A percentile compares a stretch with the other conserved stretches of the same genome.
Conservation (phyloP, 2,888 invertebrate genomes). For the Cephus pygmeus region DNA sequence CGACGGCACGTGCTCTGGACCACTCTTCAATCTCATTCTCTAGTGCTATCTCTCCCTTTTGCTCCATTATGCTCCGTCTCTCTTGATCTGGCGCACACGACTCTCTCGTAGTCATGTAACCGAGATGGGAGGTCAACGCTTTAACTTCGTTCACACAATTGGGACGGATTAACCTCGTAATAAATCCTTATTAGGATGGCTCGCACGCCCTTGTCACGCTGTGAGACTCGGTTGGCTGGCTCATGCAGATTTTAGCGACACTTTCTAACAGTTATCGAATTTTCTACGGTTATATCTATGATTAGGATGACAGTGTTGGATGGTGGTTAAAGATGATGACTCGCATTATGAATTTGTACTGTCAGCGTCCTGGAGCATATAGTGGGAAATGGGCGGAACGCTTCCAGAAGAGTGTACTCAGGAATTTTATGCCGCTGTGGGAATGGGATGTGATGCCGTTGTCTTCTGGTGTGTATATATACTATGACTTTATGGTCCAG, state of each 20-base stretch:
- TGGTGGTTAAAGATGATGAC: background rate
- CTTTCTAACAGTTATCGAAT: background rate
- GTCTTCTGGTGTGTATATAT: background rate
- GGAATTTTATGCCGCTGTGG: background rate
- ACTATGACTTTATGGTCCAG: background rate
- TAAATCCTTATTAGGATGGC: constrained; percentile 45
- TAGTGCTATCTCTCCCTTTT: too few relatives aligned
- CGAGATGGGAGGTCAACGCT: constrained; percentile 55
- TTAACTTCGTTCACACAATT: constrained; percentile 61
- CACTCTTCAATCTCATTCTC: too few relatives aligned
- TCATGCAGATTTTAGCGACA: background rate
- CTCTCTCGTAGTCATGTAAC: constrained; percentile 23
- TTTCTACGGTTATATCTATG: background rate
- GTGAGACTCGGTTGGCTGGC: background rate
- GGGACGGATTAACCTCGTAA: constrained; percentile 55
- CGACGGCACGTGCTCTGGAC: too few relatives aligned
- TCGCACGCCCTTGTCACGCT: background rate
- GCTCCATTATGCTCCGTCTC: constrained; percentile 3
- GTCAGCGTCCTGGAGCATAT: background rate
- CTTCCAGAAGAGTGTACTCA: background rate
- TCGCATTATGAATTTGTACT: background rate
- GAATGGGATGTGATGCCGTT: background rate
- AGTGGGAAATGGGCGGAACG: background rate
- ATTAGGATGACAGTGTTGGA: background rate
- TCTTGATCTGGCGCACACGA: constrained; percentile 19